Evolutionary conservation across 2,888 invertebrate genomes (phyloP).

Genomic region (Geophilus truncorum): DNA sequence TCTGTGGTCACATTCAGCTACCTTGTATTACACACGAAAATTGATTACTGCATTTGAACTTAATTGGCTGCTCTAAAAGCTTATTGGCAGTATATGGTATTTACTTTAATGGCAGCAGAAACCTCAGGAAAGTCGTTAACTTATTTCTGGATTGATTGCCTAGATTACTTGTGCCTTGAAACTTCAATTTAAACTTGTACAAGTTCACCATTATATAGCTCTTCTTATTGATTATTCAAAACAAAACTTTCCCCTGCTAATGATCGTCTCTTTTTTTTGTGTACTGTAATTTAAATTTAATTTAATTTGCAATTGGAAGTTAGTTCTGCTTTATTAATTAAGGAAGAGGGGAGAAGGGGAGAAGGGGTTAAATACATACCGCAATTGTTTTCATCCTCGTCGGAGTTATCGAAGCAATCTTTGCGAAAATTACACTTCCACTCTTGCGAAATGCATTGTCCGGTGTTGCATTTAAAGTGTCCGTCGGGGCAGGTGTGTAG

Average conservation of each 20-base stretch:
- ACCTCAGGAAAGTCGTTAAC: not conserved
- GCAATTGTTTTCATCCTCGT: constrained; percentile 47
- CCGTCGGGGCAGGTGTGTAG: constrained; percentile 43
- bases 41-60: not conserved
- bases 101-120: not conserved
- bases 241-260: not conserved
- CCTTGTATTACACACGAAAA: not conserved
- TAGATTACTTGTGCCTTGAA: not conserved
- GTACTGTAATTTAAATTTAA: not conserved
- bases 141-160: not conserved
- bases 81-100: not conserved
- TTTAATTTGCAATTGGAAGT: not conserved
- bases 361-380: constrained; percentile 43
- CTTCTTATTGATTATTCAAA: not conserved
- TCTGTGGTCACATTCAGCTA: not conserved
- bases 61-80: not conserved
- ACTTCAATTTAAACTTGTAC: not conserved
- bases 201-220: not conserved
- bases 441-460: constrained; percentile 49
- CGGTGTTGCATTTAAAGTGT: constrained; percentile 44
- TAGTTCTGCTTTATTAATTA: not conserved
- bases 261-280: not conserved
- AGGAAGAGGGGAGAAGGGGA: not conserved
- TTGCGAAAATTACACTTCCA: constrained; percentile 50
- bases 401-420: constrained; percentile 52